A percentile compares a stretch with the other conserved stretches of the same genome.
Evolutionary conservation across 2,888 invertebrate genomes (phyloP).

Genomic region (Clunio marinus): DNA sequence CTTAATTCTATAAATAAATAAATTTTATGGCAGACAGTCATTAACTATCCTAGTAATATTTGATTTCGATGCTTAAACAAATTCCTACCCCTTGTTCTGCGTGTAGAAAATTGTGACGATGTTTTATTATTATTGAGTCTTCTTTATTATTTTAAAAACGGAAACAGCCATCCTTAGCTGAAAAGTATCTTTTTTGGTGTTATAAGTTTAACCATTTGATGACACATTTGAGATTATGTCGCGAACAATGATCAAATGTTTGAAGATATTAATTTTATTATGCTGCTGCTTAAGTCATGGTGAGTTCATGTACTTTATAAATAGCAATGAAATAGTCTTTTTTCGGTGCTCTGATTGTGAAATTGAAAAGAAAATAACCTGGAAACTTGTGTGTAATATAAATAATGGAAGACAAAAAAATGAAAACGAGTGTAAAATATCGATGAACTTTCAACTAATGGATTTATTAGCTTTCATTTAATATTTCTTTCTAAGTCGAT

Average conservation of each 20-base stretch:
- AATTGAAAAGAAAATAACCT: not conserved
- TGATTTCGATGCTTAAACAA: no score
- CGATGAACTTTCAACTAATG: conserved; percentile 27
- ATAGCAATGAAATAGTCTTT: not conserved
- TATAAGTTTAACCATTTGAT: conserved; percentile 9
- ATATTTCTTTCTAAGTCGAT: not conserved
- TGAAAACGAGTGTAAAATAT: conserved; percentile 21
- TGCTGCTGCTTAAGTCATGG: not conserved
- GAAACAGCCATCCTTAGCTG: no score
- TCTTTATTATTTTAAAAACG: no score
- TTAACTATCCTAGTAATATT: no score
- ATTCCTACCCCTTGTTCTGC: no score
- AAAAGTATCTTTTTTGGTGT: conserved; percentile 10
- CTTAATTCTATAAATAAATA: no score
- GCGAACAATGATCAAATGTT: conserved; percentile 15
- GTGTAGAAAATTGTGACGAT: no score
- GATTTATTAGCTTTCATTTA: not conserved
- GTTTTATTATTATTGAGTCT: no score
- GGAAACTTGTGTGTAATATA: not conserved
- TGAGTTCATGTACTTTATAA: not conserved
- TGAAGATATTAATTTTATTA: not conserved
- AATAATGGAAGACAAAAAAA: conserved; percentile 6
- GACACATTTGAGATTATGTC: conserved; percentile 10
- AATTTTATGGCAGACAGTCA: no score
- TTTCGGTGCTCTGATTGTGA: not conserved